Evolutionary conservation across 2,797 vertebrate genomes (phyloP).

Genomic region (Acanthornis magna): DNA sequence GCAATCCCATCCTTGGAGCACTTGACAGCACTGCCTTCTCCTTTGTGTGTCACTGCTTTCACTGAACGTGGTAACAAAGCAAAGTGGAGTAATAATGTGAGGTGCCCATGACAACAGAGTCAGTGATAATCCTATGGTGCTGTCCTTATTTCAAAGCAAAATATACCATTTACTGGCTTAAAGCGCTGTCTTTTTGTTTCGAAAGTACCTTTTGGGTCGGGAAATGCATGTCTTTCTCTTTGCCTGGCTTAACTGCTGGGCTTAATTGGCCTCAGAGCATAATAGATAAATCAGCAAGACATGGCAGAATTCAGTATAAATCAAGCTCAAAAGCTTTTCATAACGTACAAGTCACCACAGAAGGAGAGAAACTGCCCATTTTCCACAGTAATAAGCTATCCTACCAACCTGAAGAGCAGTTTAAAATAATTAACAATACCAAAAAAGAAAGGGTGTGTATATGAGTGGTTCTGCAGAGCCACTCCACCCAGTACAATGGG

Average conservation of each 20-base stretch:
- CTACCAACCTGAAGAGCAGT: conserved; percentile 17
- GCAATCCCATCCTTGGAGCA: background rate
- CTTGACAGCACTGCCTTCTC: conserved; percentile 7
- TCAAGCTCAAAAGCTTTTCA: conserved; percentile 42
- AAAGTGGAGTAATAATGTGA: background rate
- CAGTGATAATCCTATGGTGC: background rate
- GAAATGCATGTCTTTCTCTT: conserved; percentile 3
- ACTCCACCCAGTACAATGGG: conserved; percentile 34
- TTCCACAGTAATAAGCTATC: conserved; percentile 31
- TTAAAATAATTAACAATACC: conserved; percentile 52
- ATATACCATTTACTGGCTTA: background rate
- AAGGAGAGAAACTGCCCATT: conserved; percentile 29
- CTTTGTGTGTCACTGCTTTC: conserved; percentile 13
- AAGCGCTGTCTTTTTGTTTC: conserved; percentile 25
- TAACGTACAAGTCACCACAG: conserved; percentile 5
- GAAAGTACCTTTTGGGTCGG: conserved; percentile 7
- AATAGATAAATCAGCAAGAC: conserved; percentile 52
- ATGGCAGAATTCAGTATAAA: conserved; percentile 24
- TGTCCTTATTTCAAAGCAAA: conserved; percentile 7
- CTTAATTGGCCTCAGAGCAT: conserved; percentile 33
- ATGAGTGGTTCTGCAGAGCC: background rate
- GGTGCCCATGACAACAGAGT: conserved; percentile 5
- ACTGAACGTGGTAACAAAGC: background rate
- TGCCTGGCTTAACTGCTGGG: conserved; percentile 25
- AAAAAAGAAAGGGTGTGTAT: conserved; percentile 45